A percentile compares a stretch with the other conserved stretches of the same genome.
These are phyloP conservation scores for Ptychobarbus kaznakovi DNA, from an alignment of 2,797 vertebrate species.

Conservation along the genomic window DNA sequence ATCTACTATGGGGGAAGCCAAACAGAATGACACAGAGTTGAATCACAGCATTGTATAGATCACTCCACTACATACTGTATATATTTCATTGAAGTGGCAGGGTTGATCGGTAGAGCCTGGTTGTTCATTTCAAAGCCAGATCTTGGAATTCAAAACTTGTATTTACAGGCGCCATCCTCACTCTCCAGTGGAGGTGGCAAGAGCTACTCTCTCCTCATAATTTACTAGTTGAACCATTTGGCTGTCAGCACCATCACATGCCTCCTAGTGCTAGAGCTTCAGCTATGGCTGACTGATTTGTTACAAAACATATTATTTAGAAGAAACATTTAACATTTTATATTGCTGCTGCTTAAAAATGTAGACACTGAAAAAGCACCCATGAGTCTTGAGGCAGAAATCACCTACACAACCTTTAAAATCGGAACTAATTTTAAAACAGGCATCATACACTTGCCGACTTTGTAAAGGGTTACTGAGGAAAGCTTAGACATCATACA, in stretches of 20 bases:
- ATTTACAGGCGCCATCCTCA: constrained; percentile 16
- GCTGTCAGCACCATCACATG: constrained; percentile 25
- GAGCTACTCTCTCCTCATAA: constrained; percentile 13
- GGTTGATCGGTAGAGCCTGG: background rate
- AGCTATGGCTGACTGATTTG: background rate
- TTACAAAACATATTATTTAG: background rate
- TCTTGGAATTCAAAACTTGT: constrained; percentile 26
- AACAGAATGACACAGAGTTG: constrained; percentile 46
- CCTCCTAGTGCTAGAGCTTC: constrained; percentile 5
- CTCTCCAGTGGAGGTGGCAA: background rate
- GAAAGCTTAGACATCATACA: background rate
- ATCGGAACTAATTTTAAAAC: background rate
- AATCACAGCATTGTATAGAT: constrained; percentile 58
- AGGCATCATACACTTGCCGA: background rate
- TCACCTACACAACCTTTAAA: background rate
- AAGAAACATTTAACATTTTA: background rate
- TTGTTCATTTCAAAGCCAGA: background rate
- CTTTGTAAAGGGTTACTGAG: background rate
- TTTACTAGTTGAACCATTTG: constrained; percentile 36
- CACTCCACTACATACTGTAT: background rate
- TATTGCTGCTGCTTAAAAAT: background rate
- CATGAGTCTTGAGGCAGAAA: background rate
- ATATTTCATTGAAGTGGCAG: background rate
- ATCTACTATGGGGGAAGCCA: background rate
- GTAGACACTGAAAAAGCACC: background rate